phyloP scores from a whole-genome alignment of 2,797 vertebrate genomes.

The Pachyuromys duprasi region DNA sequence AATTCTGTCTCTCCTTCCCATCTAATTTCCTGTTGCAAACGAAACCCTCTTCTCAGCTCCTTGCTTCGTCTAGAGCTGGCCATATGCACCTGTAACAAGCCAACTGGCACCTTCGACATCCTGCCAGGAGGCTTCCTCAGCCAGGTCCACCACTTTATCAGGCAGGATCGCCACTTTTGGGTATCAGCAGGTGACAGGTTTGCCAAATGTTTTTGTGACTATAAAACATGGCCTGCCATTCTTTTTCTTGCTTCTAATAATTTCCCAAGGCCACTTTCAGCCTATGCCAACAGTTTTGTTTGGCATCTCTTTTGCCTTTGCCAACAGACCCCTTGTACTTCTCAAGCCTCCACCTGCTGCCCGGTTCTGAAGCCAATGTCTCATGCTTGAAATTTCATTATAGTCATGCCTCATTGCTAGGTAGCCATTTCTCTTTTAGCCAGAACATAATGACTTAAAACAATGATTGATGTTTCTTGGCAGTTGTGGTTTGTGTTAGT shows the following conservation, averaged over 20 bases:
- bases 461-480: neutral
- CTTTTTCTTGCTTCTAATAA: constrained; percentile 65
- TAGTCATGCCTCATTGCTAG: neutral
- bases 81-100: neutral
- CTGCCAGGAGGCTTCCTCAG: neutral
- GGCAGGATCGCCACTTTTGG: constrained; percentile 21
- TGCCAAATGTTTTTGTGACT: constrained; percentile 66
- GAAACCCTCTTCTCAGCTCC: neutral
- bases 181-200: constrained; percentile 37
- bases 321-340: constrained; percentile 40
- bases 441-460: constrained; percentile 2
- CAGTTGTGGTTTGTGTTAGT: neutral
- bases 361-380: constrained; percentile 55
- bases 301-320: constrained; percentile 52
- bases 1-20: neutral
- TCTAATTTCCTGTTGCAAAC: constrained; percentile 31
- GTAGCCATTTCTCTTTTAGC: neutral
- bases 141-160: neutral
- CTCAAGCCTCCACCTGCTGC: constrained; percentile 69
- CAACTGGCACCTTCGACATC: neutral
- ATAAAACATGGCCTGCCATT: constrained; percentile 62
- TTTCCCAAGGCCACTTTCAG: constrained; percentile 49
- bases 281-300: constrained; percentile 53
- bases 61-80: neutral
- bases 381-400: constrained; percentile 30